phyloP scores from a whole-genome alignment of 2,797 vertebrate species.

The Buceros bicornis region DNA sequence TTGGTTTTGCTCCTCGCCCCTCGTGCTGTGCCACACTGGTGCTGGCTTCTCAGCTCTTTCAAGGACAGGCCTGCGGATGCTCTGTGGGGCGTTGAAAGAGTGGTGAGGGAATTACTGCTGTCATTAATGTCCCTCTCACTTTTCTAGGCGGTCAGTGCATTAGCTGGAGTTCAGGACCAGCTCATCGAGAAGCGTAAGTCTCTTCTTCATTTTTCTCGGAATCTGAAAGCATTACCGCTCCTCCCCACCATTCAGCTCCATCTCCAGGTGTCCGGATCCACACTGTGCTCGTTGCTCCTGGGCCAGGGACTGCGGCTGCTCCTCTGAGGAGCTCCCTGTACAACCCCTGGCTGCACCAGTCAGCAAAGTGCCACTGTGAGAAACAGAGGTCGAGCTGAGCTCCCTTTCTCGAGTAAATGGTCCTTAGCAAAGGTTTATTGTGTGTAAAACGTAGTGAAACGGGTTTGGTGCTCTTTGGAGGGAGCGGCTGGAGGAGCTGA shows the following conservation, averaged over 20 bases:
- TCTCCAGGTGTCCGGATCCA: neutral
- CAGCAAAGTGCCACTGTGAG: neutral
- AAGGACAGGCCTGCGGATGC: rapidly evolving
- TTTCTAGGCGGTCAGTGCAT: constrained; percentile 93
- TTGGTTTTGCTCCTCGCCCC: neutral
- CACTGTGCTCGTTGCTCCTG: neutral
- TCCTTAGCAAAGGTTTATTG: neutral
- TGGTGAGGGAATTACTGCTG: neutral
- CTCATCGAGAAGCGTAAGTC: constrained; percentile 98
- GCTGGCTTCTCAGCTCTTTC: neutral
- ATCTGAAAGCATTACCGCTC: neutral
- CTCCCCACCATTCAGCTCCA: neutral
- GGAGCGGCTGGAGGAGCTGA: neutral
- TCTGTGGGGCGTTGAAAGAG: neutral
- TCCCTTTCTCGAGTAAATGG: neutral
- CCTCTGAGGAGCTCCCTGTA: neutral
- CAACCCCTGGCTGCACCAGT: neutral
- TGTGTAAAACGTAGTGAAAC: neutral
- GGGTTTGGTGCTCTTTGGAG: neutral
- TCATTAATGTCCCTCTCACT: neutral
- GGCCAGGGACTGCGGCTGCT: neutral
- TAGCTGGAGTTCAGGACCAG: constrained; percentile 96
- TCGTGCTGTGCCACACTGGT: neutral
- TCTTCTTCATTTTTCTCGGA: neutral
- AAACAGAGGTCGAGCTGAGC: neutral